Conservation (phyloP, 1,140 invertebrate species). For the Drosophila sucinea region DNA sequence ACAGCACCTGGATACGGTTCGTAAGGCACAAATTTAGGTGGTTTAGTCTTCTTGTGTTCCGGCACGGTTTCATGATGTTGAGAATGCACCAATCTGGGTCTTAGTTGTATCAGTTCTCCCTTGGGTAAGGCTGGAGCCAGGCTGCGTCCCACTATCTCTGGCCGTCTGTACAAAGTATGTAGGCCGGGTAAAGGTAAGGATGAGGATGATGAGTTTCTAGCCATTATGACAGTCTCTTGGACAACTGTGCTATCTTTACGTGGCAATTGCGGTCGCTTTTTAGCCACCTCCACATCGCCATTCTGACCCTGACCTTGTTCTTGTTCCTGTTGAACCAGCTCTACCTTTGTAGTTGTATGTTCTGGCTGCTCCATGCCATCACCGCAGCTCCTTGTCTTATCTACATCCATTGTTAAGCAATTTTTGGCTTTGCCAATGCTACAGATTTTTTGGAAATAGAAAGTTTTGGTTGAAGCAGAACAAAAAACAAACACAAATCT, state of each 20-base stretch:
- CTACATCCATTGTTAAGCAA: conserved; percentile 42
- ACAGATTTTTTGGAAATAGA: conserved; percentile 4
- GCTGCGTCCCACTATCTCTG: conserved; percentile 52
- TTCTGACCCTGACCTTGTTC: conserved; percentile 29
- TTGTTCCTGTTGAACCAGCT: conserved; percentile 20
- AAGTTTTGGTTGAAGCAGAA: conserved; percentile 57
- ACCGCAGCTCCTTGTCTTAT: conserved; percentile 64
- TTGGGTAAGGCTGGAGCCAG: conserved; percentile 70
- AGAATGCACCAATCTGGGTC: conserved; percentile 57
- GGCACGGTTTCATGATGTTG: conserved; percentile 19
- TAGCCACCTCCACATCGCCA: not conserved
- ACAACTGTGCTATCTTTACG: conserved; percentile 58
- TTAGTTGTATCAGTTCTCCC: conserved; percentile 71
- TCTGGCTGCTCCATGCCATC: conserved; percentile 85
- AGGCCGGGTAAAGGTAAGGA: conserved; percentile 63
- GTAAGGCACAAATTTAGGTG: conserved; percentile 93
- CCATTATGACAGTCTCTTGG: conserved; percentile 49
- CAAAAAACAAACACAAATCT: conserved; percentile 53
- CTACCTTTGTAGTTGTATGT: conserved; percentile 21
- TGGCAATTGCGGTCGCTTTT: conserved; percentile 40
- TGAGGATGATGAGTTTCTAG: conserved; percentile 30
- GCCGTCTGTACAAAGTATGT: conserved; percentile 68
- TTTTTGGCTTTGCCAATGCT: conserved; percentile 12
- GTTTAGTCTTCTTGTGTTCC: conserved; percentile 86
- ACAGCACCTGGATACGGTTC: conserved; percentile 94